Conservation (phyloP, 1,140 invertebrate genomes). For the Apis florea region DNA sequence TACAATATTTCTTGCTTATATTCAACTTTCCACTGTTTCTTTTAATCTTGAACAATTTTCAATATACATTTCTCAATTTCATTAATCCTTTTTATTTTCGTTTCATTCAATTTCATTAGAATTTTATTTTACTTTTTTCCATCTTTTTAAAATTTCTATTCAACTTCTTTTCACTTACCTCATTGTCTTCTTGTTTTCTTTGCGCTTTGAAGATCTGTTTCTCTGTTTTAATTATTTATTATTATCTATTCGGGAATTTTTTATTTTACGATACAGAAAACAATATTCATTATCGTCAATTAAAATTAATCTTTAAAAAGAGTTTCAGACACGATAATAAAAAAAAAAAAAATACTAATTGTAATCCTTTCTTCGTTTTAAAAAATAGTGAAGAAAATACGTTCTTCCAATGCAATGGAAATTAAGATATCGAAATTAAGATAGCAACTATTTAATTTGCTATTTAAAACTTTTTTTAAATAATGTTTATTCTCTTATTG, state of each 20-base stretch:
- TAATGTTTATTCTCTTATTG: neutral
- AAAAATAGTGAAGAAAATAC: too few species aligned
- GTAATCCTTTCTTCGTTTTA: too few species aligned
- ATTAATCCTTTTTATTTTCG: neutral
- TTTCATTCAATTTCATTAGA: neutral
- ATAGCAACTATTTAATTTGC: constrained; percentile 8
- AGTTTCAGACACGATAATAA: too few species aligned
- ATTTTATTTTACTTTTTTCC: neutral
- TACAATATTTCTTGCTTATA: neutral
- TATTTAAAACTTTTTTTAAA: constrained; percentile 10
- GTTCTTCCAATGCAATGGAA: too few species aligned
- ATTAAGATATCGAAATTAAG: neutral
- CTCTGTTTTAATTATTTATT: neutral
- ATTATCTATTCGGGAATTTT: neutral
- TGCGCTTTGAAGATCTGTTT: neutral
- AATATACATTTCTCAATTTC: too few species aligned
- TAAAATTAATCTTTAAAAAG: neutral
- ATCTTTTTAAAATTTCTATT: neutral
- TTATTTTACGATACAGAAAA: neutral
- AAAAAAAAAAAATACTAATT: too few species aligned
- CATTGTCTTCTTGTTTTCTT: neutral
- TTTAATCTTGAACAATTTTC: neutral
- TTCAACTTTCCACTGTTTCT: neutral
- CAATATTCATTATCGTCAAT: neutral
- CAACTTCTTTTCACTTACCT: neutral